Percentiles rank a stretch among this genome's conserved stretches.
These are phyloP conservation scores for Drosophila albomicans DNA, from an alignment of 1,140 invertebrate species.

Conservation along the genomic window DNA sequence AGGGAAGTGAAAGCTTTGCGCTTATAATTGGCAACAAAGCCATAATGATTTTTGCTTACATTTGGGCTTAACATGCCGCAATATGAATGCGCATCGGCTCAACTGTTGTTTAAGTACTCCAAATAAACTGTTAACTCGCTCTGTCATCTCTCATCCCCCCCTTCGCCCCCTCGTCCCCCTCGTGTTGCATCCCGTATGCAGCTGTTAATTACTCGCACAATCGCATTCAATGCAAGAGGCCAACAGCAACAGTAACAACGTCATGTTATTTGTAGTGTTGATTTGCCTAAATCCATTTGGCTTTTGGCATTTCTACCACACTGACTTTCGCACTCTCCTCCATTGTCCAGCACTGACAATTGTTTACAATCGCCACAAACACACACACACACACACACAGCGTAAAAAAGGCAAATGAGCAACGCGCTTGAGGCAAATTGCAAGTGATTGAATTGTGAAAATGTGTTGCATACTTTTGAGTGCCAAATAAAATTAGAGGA, in stretches of 20 bases:
- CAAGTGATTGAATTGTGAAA: too few species aligned
- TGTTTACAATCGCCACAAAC: too few species aligned
- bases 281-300: constrained; percentile 3
- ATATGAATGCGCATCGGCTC: constrained; percentile 35
- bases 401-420: too few species aligned
- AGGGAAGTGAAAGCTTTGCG: constrained; percentile 14
- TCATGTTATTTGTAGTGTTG: neutral
- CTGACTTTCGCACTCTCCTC: neutral
- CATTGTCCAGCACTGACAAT: neutral
- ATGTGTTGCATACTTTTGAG: neutral
- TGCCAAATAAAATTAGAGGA: too few species aligned
- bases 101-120: constrained; percentile 44
- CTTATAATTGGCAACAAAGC: constrained; percentile 54
- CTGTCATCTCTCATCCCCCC: neutral
- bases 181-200: neutral
- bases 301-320: neutral
- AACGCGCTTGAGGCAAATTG: too few species aligned
- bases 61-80: constrained; percentile 44
- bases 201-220: constrained; percentile 5
- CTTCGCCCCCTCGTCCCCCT: neutral
- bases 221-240: neutral
- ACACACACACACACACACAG: too few species aligned
- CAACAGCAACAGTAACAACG: neutral
- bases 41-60: constrained; percentile 58
- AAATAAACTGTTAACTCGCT: constrained; percentile 35